Evolutionary conservation across 2,888 invertebrate species (phyloP).

Genomic region (Machimus atricapillus): DNA sequence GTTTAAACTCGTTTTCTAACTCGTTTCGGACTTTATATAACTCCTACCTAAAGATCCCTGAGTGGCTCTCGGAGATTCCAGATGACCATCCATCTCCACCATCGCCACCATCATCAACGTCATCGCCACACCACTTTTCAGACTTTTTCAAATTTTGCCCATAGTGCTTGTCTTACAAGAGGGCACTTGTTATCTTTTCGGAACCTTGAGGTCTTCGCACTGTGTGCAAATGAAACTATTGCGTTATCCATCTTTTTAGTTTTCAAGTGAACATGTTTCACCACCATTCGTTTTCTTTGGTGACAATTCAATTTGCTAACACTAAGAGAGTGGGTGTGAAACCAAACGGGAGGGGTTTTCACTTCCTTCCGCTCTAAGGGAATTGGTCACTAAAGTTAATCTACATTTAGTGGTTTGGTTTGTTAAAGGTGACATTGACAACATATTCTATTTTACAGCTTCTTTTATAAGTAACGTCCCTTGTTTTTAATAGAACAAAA

Average conservation of each 20-base stretch:
- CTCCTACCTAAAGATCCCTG: constrained; percentile 26
- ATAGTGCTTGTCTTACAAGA: neutral
- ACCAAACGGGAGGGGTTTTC: neutral
- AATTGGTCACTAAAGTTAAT: neutral
- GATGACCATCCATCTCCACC: neutral
- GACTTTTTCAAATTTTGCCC: neutral
- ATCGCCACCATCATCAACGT: neutral
- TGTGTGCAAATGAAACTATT: neutral
- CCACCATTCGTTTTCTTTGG: neutral
- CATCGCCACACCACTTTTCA: neutral
- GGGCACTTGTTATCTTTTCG: neutral
- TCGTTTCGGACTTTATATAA: constrained; percentile 36
- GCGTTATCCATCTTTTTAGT: neutral
- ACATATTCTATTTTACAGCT: too few relatives aligned
- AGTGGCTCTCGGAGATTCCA: neutral
- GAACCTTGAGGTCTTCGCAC: neutral
- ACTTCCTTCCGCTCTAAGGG: neutral
- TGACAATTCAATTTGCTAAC: neutral
- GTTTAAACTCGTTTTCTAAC: constrained; percentile 33
- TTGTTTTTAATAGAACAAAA: too few relatives aligned
- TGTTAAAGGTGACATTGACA: neutral
- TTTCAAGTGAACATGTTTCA: neutral
- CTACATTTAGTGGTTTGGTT: neutral
- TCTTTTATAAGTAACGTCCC: too few relatives aligned
- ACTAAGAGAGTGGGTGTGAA: neutral